Conservation (phyloP, 2,113 vertebrate genomes). For the Aleadryas rufinucha region DNA sequence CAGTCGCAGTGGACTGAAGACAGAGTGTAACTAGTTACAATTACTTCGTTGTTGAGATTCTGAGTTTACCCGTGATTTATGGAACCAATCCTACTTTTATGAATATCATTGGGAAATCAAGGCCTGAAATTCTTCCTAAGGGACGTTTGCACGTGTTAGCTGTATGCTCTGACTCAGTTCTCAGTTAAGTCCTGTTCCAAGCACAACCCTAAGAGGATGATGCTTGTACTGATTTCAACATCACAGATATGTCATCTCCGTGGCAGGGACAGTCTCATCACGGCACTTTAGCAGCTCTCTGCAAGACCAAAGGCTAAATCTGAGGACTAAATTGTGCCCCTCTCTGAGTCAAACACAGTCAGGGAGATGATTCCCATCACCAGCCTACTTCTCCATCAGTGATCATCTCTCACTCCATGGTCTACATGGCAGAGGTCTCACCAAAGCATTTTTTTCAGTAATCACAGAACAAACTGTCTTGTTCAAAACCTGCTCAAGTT, state of each 20-base stretch:
- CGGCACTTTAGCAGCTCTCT: not conserved
- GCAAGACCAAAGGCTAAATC: not conserved
- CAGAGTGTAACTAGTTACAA: not conserved
- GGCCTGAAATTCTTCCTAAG: not conserved
- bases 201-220: not conserved
- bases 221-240: conserved; percentile 5
- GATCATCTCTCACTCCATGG: not conserved
- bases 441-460: not conserved
- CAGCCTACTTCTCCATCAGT: not conserved
- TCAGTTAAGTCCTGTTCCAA: not conserved
- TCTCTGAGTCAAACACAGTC: not conserved
- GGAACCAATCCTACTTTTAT: conserved; percentile 7
- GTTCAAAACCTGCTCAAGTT: not conserved
- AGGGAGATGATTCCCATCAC: not conserved
- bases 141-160: not conserved
- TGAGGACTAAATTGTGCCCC: not conserved
- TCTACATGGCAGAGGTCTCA: not conserved
- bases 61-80: not conserved
- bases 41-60: not conserved
- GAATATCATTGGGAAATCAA: conserved; percentile 2
- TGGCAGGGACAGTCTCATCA: not conserved
- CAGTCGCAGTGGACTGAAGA: not conserved
- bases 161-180: conserved; percentile 3
- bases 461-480: not conserved
- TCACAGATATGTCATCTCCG: not conserved